Base-by-base conservation (phyloP, 2,797 vertebrate species). In the Crypturellus tataupa region DNA sequence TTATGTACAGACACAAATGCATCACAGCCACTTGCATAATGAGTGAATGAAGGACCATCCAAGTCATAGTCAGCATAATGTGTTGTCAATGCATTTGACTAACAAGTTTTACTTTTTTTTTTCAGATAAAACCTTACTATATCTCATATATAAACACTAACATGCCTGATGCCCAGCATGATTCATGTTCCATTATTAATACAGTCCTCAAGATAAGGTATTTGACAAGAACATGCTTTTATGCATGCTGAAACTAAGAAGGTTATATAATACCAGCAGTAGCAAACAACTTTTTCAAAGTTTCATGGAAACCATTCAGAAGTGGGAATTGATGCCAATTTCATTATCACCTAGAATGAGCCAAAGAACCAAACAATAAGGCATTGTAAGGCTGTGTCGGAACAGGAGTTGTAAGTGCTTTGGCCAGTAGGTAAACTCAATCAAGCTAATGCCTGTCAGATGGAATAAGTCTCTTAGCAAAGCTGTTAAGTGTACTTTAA, bases 141-240 rank as follows among this genome's bases (percentile, higher is more conserved):
- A 31, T 69, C 59, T 71, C 27, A 17, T 86, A n/a, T 65, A 75
- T 67, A 88, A 94, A 89, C 33, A 81, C 68, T 92, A 91, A 70
- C 42, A 75, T 14, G 17, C 72, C 90, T 93, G 72, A 92, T 94
- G 47, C 80, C 78, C 29, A 46, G 75, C 20, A 20, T 95, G 96
- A 97, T 78, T 97, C 75, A 92, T 19, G 21, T 88, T 97, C 92
- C 81, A 79, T 51, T 71, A 91, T 92, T 94, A 96, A 96, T 94
- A 84, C 71, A 95, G 73, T 90, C 65, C 40, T 76, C 87, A 78
- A 97, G 95, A 97, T 96, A 96, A 97, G 55, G 75, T 87, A 92
- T 97, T 97, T 96, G 92, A 92, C 93, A 97, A 92, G 79, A 96
- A 86, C 82, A 87, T 95, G 59, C 51, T 80, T 94, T 90, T 93